phyloP scores from a whole-genome alignment of 2,888 invertebrate species.

The Iselma pallidipennis region DNA sequence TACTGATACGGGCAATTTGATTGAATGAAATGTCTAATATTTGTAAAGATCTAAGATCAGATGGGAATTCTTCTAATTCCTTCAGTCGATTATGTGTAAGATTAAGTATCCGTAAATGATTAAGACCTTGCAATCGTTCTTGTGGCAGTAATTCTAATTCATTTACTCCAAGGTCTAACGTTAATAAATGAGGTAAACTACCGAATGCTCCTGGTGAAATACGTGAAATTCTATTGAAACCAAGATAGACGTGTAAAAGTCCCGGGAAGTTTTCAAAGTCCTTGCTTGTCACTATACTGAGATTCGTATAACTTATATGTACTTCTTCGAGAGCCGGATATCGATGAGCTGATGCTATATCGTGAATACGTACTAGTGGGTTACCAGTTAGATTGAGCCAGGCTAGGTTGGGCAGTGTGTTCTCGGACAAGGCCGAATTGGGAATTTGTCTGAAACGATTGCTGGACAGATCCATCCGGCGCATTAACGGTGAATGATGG shows the following conservation, averaged over 20 bases:
- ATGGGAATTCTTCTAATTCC: slow-evolving; percentile 79
- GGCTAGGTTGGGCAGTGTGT: slow-evolving; percentile 71
- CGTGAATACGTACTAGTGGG: slow-evolving; percentile 75
- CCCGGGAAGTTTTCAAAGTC: slow-evolving; percentile 85
- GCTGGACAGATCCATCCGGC: slow-evolving; percentile 75
- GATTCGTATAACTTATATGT: slow-evolving; percentile 77
- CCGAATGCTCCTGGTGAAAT: slow-evolving; percentile 86
- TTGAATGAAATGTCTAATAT: slow-evolving; percentile 82
- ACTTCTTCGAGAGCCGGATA: slow-evolving; percentile 82
- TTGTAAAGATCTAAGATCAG: slow-evolving; percentile 76
- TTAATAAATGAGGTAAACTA: slow-evolving; percentile 73
- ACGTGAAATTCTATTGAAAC: slow-evolving; percentile 73
- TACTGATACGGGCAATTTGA: slow-evolving; percentile 76
- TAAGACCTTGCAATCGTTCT: slow-evolving; percentile 80
- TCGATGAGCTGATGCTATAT: slow-evolving; percentile 69
- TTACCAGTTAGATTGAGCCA: slow-evolving; percentile 85
- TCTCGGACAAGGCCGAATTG: slow-evolving; percentile 72
- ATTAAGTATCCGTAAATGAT: slow-evolving; percentile 74
- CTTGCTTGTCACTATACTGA: slow-evolving; percentile 80
- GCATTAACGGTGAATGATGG: slow-evolving; percentile 70
- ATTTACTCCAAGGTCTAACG: slow-evolving; percentile 81
- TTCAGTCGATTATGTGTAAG: slow-evolving; percentile 82
- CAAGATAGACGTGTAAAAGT: slow-evolving; percentile 73
- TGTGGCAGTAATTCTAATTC: slow-evolving; percentile 81
- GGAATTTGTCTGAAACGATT: slow-evolving; percentile 83